These are phyloP conservation scores for Trichopria drosophilae DNA, from an alignment of 2,888 invertebrate genomes.

Conservation along the genomic window DNA sequence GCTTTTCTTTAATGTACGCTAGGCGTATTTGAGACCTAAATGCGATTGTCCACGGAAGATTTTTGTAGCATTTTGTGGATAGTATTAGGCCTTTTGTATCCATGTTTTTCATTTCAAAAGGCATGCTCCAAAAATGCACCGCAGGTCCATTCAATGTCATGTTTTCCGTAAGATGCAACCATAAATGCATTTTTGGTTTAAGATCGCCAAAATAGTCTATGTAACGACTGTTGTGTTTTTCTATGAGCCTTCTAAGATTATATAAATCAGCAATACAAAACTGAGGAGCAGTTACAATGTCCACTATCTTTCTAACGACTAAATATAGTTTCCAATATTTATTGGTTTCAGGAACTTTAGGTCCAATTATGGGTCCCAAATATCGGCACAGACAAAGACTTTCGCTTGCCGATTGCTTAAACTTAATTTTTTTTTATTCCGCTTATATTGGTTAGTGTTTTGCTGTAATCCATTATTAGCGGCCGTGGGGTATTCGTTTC, in stretches of 20 bases:
- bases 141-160: slow-evolving; percentile 18
- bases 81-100: no score
- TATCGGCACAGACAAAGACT: background rate
- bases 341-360: background rate
- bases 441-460: no score
- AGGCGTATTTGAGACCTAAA: no score
- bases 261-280: slow-evolving; percentile 13
- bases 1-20: no score
- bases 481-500: background rate
- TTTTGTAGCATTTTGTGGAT: no score
- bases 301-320: background rate
- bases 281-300: slow-evolving; percentile 1
- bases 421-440: background rate
- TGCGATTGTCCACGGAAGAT: no score
- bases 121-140: slow-evolving; percentile 25
- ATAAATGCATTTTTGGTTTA: slow-evolving; percentile 27
- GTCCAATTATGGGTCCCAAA: background rate
- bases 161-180: slow-evolving; percentile 17
- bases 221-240: slow-evolving; percentile 16
- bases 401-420: background rate
- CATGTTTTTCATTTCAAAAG: slow-evolving; percentile 18
- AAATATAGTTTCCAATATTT: background rate
- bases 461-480: background rate
- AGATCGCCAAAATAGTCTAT: slow-evolving; percentile 18
- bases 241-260: slow-evolving; percentile 10